Evolutionary conservation across 2,113 vertebrate species (phyloP).

Genomic region (Ranitomeya imitator): DNA sequence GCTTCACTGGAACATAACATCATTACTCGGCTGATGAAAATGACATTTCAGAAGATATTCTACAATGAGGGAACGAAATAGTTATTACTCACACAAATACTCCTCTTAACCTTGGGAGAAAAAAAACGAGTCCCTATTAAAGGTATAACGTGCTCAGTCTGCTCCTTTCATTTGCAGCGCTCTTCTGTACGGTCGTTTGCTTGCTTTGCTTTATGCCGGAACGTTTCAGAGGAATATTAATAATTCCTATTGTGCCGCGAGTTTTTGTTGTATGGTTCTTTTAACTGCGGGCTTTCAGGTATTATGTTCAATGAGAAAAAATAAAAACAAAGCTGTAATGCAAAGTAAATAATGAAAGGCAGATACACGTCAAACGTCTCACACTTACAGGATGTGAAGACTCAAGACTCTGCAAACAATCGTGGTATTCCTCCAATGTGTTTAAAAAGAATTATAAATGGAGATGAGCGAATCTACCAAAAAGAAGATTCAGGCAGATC

Average conservation of each 20-base stretch:
- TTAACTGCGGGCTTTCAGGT: slow-evolving; percentile 11
- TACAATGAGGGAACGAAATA: slow-evolving; percentile 35
- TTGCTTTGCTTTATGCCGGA: background rate
- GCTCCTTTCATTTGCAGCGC: slow-evolving; percentile 1
- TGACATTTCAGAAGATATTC: slow-evolving; percentile 40
- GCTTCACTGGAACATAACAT: slow-evolving; percentile 44
- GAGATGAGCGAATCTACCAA: no score
- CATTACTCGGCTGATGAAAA: slow-evolving; percentile 40
- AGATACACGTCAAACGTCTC: background rate
- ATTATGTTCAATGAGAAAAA: slow-evolving; percentile 2
- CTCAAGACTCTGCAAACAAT: background rate
- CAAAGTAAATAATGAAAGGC: background rate
- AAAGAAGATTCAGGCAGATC: no score
- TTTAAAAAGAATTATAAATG: background rate
- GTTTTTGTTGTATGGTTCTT: background rate
- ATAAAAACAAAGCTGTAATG: background rate
- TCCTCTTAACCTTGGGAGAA: slow-evolving; percentile 41
- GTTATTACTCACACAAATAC: slow-evolving; percentile 46
- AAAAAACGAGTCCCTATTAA: background rate
- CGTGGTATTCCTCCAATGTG: background rate
- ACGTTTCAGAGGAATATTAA: background rate
- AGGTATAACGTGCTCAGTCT: background rate
- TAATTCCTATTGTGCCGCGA: background rate
- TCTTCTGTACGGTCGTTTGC: background rate
- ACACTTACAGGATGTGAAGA: background rate